Evolutionary conservation across 2,888 invertebrate genomes (phyloP).

Genomic region (Eristalis tenax): DNA sequence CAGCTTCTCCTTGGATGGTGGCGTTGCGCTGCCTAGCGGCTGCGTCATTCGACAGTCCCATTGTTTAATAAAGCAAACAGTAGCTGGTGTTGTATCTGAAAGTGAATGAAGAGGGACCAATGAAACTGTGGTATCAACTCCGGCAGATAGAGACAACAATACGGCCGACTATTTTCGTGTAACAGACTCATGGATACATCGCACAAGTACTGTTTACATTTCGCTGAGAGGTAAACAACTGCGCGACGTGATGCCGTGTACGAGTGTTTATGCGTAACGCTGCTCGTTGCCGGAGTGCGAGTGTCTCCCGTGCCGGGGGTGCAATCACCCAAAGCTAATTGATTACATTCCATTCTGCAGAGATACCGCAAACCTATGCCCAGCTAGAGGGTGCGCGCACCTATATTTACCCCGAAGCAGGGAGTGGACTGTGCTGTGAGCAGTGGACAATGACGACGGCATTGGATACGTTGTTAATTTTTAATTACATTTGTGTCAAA

Average conservation of each 20-base stretch:
- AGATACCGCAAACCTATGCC: neutral
- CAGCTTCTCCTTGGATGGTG: constrained; percentile 27
- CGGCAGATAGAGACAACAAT: neutral
- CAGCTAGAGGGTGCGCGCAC: neutral
- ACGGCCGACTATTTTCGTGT: constrained; percentile 17
- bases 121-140: neutral
- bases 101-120: constrained; percentile 13
- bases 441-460: constrained; percentile 6
- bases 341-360: constrained; percentile 10
- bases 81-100: constrained; percentile 38
- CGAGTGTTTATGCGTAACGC: constrained; percentile 5
- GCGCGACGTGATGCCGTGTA: constrained; percentile 5
- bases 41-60: constrained; percentile 49
- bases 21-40: constrained; percentile 15
- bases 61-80: constrained; percentile 53
- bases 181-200: constrained; percentile 29
- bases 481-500: constrained; percentile 51
- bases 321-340: constrained; percentile 1
- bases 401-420: constrained; percentile 20
- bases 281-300: neutral
- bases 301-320: neutral
- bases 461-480: constrained; percentile 38
- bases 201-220: constrained; percentile 43
- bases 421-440: constrained; percentile 35
- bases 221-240: constrained; percentile 20